These are phyloP conservation scores for Metellina segmentata DNA, from an alignment of 2,888 invertebrate species.

Conservation along the genomic window DNA sequence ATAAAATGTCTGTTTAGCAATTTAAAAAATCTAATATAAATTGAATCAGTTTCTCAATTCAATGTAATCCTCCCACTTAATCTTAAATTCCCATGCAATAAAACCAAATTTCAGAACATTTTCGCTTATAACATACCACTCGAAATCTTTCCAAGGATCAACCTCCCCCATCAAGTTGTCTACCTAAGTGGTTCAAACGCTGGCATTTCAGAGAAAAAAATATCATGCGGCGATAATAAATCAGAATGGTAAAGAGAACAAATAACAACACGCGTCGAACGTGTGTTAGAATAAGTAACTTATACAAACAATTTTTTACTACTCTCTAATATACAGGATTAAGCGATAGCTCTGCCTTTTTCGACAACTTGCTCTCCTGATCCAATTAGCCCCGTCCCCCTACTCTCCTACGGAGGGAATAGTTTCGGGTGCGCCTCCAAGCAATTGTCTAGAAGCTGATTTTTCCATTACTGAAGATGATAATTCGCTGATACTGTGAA, in stretches of 20 bases:
- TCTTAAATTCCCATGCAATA: no score
- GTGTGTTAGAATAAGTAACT: background rate
- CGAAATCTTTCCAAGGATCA: no score
- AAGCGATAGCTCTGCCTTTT: constrained; percentile 46
- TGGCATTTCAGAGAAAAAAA: no score
- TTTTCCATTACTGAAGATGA: background rate
- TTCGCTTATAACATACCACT: no score
- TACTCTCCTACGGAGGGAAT: background rate
- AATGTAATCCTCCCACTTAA: no score
- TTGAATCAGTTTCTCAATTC: no score
- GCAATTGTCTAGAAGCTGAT: background rate
- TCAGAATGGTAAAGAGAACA: background rate
- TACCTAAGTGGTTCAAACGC: no score
- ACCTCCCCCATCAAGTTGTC: no score
- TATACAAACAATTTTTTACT: constrained; percentile 5
- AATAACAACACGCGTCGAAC: constrained; percentile 3
- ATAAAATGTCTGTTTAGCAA: no score
- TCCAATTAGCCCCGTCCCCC: constrained; percentile 42
- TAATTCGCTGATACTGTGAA: no score
- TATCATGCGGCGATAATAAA: background rate
- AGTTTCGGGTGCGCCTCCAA: background rate
- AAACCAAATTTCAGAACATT: no score
- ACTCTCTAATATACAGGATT: constrained; percentile 41
- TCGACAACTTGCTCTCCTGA: constrained; percentile 48
- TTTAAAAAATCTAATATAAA: no score